Base-by-base conservation (phyloP, 2,113 vertebrate genomes). In the Orientallactaga bullata region DNA sequence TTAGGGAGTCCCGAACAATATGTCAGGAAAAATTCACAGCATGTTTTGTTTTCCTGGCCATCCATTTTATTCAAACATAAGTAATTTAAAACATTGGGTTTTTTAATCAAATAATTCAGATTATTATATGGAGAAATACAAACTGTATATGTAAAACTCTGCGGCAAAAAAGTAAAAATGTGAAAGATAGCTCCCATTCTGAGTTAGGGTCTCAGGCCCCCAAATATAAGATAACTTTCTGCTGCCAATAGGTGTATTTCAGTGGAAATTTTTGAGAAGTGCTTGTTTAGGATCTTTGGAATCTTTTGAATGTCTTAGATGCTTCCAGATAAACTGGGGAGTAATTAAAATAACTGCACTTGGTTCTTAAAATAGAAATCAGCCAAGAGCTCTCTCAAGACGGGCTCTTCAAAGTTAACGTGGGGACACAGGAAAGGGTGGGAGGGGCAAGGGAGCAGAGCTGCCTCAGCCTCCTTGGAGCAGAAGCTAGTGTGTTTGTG, bases 291-390 rank as follows among this genome's bases (percentile, higher is more conserved):
- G 73, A 82, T 68, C 69, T 79, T 80, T 73, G 63, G 58, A 90
- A 77, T 61, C 77, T 94, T 95, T 69, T 65, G 55, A 91, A 95
- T 88, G 88, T 85, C 92, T 95, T 60, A 60, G 88, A 94, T 93
- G 30, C 89, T 93, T 95, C 82, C 87, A 91, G 68, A 73, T 81
- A 90, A 95, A 95, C 93, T 85, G 82, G 92, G 72, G 90, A 96
- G 90, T 95, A 90, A 96, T 95, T 95, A 91, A 85, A 96, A 90
- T 85, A 71, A 42, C 91, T 96, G 60, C 94, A 94, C 69, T 95
- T 18, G 0, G 72, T 84, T 95, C 93, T 95, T 93, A 95, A 96
- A 94, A 95, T 94, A 95, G 95, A 92, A 92, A 37, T 81, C 89
- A 93, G 37, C 63, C 51, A 8, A 71, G 78, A 90, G 60, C 30